A percentile compares a stretch with the other conserved stretches of the same genome.
Evolutionary conservation across 2,888 invertebrate species (phyloP).

Genomic region (Nephrotoma flavescens): DNA sequence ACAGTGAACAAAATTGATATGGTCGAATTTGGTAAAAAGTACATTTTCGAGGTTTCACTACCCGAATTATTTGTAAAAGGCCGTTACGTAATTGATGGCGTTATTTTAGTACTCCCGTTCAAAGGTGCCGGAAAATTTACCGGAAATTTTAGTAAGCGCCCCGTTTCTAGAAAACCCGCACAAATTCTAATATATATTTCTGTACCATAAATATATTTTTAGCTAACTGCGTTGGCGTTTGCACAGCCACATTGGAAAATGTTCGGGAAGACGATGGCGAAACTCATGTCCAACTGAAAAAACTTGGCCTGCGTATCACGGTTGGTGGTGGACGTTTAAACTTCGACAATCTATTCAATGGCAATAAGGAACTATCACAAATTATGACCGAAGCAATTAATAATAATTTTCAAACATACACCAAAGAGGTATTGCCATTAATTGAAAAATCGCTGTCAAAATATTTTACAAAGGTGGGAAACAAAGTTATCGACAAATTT

Average conservation of each 20-base stretch:
- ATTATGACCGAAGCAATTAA: conserved; percentile 41
- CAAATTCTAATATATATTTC: background rate
- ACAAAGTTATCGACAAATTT: conserved; percentile 34
- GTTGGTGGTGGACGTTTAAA: conserved; percentile 34
- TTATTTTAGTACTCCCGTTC: conserved; percentile 36
- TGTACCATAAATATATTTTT: conserved; percentile 19
- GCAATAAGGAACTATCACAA: conserved; percentile 36
- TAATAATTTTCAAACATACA: conserved; percentile 37
- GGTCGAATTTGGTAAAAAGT: conserved; percentile 23
- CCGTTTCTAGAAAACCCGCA: background rate
- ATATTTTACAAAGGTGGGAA: conserved; percentile 33
- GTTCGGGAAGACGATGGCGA: conserved; percentile 23
- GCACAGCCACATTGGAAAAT: conserved; percentile 21
- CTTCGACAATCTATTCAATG: conserved; percentile 38
- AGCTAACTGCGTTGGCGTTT: conserved; percentile 24
- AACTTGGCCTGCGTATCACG: conserved; percentile 32
- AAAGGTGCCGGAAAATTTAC: conserved; percentile 37
- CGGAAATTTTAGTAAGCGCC: conserved; percentile 37
- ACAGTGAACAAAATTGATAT: conserved; percentile 7
- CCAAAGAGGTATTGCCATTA: conserved; percentile 37
- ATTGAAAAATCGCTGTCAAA: conserved; percentile 35
- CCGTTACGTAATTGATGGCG: conserved; percentile 37
- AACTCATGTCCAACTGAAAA: conserved; percentile 30
- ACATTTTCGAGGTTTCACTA: conserved; percentile 31
- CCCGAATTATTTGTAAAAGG: conserved; percentile 36